Evolutionary conservation across 2,888 invertebrate species (phyloP), one percentile per base, ranked within the genome.

Genomic region (Cordilura impudica): DNA sequence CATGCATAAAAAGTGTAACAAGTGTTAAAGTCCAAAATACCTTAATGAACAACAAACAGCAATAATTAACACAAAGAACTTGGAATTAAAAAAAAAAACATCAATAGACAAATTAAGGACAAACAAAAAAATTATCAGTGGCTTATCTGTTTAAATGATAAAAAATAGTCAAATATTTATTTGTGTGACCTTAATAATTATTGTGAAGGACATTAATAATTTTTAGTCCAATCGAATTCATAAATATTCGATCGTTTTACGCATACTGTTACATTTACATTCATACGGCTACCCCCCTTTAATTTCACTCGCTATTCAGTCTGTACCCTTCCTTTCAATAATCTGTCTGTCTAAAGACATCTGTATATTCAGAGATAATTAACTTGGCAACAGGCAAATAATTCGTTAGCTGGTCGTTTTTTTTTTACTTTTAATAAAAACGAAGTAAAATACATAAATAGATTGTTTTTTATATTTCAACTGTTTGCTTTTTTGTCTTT

Each of bases 1-100:
- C 14, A 65, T 58, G 29, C 53, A 54, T 69, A 65, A 75, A 76
- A 77, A 70, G 73, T 81, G 70, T 82, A 69, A 78, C 81, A 69
- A 81, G 66, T 77, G 74, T 72, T 67, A 75, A 70, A 84, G 81
- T 85, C 85, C 87, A 86, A 72, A 39, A 75, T 66, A 72, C 71
- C 54, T 84, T 85, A 85, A 83, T 85, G 85, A 86, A 84, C 61
- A 63, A 83, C 77, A 81, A 82, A 84, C 82, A 58, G 19, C 26
- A 29, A 6, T 35, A 35, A 63, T 35, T 51, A 29, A 56, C 51
- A 61, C 21, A 69, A 73, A 70, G 58, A 63, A 66, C 29, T 53
- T 31, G 54, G 10, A 66, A 67, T 26, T 10, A 54, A 19, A 31
- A 43, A 49, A 47, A 53, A 29, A 70, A 58, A 49, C 10, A 51